Evolutionary conservation across 2,797 vertebrate genomes (phyloP).

Genomic region (Falco berigora): DNA sequence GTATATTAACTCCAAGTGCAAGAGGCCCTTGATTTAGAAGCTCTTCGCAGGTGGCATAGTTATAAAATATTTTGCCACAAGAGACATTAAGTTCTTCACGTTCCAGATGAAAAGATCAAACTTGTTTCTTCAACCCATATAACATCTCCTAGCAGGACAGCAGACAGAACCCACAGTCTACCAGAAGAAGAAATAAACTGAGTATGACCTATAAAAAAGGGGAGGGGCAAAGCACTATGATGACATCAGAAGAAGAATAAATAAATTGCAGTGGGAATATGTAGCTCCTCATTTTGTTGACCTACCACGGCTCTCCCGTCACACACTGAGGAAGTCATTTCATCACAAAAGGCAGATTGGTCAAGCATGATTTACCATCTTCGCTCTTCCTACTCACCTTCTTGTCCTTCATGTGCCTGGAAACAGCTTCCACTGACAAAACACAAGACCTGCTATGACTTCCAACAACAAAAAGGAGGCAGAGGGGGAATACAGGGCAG

Average conservation of each 20-base stretch:
- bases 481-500: too few species aligned
- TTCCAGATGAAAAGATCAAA: neutral
- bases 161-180: neutral
- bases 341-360: neutral
- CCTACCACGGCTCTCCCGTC: neutral
- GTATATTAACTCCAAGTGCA: neutral
- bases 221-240: neutral
- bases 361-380: neutral
- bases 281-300: neutral
- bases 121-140: neutral
- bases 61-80: neutral
- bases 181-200: neutral
- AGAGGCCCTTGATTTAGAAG: neutral
- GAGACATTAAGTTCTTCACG: neutral
- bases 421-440: neutral
- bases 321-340: neutral
- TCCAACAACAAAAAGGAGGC: neutral
- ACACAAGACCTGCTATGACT: neutral
- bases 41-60: neutral
- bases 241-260: neutral
- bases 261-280: too few species aligned
- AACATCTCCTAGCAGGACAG: neutral
- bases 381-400: neutral
- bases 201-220: neutral
- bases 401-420: neutral